Base-by-base conservation (phyloP, 2,113 vertebrate genomes). In the Riparia riparia region DNA sequence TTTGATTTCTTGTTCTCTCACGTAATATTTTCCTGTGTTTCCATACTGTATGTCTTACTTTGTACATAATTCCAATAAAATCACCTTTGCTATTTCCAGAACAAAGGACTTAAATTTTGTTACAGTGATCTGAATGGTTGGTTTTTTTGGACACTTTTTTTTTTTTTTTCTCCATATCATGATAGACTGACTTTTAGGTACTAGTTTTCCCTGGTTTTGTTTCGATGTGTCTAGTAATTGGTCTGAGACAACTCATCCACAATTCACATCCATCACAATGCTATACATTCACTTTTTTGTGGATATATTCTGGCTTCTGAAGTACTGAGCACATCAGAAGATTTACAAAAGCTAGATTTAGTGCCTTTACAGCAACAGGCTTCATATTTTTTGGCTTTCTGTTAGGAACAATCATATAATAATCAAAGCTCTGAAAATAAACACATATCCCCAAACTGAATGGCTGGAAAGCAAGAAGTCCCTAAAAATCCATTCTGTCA, bases 1-100 rank as follows among this genome's bases (percentile, higher is more conserved):
- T 64, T 94, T 85, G 71, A 70, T 94, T 90, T 83, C 78, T 73
- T 90, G 50, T 88, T 90, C 71, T 82, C 78, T 80, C 94, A 90
- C 50, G 54, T 83, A 39, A 70, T 93, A 69, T 79, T 91, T 91
- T 69, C 50, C 34, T 72, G 19, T 69, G 34, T 66, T 80, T 91
- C 58, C 54, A 72, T 50, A 54, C 41, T 56, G 19, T 49, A 44
- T 68, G 21, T 83, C 44, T 87, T 69, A n/a, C 44, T 74, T 70
- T 7, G 17, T 45, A 37, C 41, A n/a, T 42, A 26, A 64, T 31
- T 84, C 45, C 28, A 82, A 10, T 74, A 89, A 87, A 94, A 86
- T 72, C 56, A 32, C 21, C 11, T 8, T 12, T 45, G 28, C 44
- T 91, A 22, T 81, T 92, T 94, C 65, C 65, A 92, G 72, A 82